Evolutionary conservation across 2,113 vertebrate species (phyloP).

Genomic region (Nyctibius bracteatus): DNA sequence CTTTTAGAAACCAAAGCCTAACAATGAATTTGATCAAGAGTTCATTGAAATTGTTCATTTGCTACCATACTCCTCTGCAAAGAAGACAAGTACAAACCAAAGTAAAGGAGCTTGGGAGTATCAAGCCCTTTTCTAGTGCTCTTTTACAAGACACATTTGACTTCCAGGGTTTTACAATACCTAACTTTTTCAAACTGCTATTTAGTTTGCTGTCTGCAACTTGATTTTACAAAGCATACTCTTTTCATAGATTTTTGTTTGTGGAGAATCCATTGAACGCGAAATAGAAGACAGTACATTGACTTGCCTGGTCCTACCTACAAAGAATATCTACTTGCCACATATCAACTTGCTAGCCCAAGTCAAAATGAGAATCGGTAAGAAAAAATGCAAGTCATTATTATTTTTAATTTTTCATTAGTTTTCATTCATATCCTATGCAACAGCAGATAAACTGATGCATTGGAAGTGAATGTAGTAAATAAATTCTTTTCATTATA

Average conservation of each 20-base stretch:
- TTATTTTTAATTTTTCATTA: neutral
- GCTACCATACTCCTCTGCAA: neutral
- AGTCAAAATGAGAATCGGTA: conserved; percentile 84
- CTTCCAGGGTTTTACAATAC: neutral
- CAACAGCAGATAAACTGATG: neutral
- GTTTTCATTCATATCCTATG: neutral
- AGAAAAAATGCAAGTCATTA: conserved; percentile 22
- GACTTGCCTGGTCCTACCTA: conserved; percentile 51
- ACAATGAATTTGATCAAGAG: neutral
- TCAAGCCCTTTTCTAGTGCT: neutral
- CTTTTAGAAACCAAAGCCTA: neutral
- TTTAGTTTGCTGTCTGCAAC: neutral
- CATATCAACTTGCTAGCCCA: conserved; percentile 80
- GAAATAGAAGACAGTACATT: conserved; percentile 59
- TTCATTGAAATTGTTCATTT: neutral
- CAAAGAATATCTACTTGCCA: conserved; percentile 86
- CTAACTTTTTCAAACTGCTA: neutral
- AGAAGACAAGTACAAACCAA: neutral
- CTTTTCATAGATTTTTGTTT: conserved; percentile 73
- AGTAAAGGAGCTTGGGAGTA: neutral
- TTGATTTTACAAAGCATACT: neutral
- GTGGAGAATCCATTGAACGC: conserved; percentile 74
- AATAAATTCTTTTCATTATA: neutral
- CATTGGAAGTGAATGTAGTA: neutral
- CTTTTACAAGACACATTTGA: neutral